Conservation (phyloP, 2,888 invertebrate genomes). For the Petrophora chlorosata region DNA sequence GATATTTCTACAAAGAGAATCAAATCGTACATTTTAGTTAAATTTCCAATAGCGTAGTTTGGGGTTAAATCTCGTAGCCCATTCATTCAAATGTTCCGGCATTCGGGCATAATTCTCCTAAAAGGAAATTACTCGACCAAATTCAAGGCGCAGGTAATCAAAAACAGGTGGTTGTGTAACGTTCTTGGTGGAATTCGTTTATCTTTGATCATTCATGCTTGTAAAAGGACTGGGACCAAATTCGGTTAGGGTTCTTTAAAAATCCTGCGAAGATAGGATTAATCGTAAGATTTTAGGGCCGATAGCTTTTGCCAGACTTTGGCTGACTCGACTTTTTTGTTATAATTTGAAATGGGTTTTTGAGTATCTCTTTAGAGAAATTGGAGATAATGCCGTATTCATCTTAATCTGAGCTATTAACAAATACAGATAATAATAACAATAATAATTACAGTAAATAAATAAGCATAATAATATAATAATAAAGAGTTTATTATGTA, state of each 20-base stretch:
- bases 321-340: too few species aligned
- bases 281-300: too few species aligned
- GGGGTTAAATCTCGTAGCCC: background rate
- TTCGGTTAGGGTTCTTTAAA: constrained; percentile 3
- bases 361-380: too few species aligned
- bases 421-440: too few species aligned
- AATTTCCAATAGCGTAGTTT: background rate
- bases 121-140: constrained; percentile 21
- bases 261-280: background rate
- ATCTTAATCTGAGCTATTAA: too few species aligned
- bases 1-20: background rate
- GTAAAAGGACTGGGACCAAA: constrained; percentile 12
- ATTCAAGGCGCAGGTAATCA: constrained; percentile 24
- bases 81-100: constrained; percentile 13
- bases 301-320: too few species aligned
- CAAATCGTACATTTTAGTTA: background rate
- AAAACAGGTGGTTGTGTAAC: constrained; percentile 17
- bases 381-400: too few species aligned
- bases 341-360: background rate
- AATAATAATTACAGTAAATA: too few species aligned
- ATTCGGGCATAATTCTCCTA: constrained; percentile 10
- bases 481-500: too few species aligned
- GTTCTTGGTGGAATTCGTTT: constrained; percentile 10
- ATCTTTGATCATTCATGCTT: constrained; percentile 19
- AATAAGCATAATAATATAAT: too few species aligned